Percentiles rank a stretch among this genome's conserved stretches.
phyloP scores from a whole-genome alignment of 2,113 vertebrate genomes.

The Acrocephalus arundinaceus region DNA sequence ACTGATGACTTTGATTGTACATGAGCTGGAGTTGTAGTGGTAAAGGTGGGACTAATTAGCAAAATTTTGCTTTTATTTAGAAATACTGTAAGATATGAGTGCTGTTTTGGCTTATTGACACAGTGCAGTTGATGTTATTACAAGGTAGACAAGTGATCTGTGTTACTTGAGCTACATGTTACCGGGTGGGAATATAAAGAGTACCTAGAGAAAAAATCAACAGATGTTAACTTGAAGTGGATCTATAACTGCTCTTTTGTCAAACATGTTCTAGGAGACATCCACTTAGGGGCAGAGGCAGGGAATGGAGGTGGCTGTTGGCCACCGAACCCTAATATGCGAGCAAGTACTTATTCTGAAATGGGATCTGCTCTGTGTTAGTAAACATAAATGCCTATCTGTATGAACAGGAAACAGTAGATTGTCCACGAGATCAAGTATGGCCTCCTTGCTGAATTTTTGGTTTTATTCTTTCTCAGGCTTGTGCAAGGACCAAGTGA shows the following conservation, averaged over 20 bases:
- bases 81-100: neutral
- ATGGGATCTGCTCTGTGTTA: neutral
- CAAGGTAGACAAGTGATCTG: fast-evolving
- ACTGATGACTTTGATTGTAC: neutral
- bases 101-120: neutral
- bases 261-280: neutral
- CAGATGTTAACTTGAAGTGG: neutral
- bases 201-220: neutral
- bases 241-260: neutral
- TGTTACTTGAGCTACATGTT: neutral
- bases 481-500: neutral
- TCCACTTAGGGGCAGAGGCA: neutral
- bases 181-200: neutral
- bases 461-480: neutral
- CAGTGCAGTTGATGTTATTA: fast-evolving
- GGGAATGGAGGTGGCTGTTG: neutral
- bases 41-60: neutral
- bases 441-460: neutral
- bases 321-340: neutral
- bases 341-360: neutral
- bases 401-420: neutral
- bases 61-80: neutral
- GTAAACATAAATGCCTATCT: neutral
- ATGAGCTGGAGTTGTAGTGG: neutral
- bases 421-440: neutral